Base-by-base conservation (phyloP, 2,888 invertebrate species). In the Oscheius sp. region DNA sequence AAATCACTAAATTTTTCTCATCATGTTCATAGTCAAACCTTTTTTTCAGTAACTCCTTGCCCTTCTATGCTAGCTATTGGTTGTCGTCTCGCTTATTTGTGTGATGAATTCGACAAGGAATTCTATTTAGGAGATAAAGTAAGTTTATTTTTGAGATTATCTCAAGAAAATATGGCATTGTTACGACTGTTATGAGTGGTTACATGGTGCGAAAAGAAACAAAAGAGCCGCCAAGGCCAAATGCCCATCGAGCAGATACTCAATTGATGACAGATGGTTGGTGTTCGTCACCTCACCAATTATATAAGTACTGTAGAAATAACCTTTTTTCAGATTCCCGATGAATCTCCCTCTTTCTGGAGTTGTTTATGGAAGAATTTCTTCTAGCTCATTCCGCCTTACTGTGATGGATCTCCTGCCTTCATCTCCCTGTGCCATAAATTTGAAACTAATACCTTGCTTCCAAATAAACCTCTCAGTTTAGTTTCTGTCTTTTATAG, bases 141-240 rank as follows among this genome's bases (percentile, higher is more conserved):
- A 15, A 25, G 46, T 45, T 2, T 37, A 57, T 29, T 57, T n/a
- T 48, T 20, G 3, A 48, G 20, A 20, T 25, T 48, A 48, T 25
- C 27, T 48, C 48, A 48, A 17, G 8, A 8, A 37, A 37, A 15
- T 37, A 37, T 37, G 37, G 8, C 37, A 15, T 12, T 52, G 52
- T 27, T 25, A 52, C 15, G 20, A 23, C 5, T 55, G 55, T 34
- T 61, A 17, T 45, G 45, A 45, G 34, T 27, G 61, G 42, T 29
- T 42, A 61, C 27, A 45, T 15, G 6, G 45, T 31, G 61, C 45
- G 61, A 61, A 27, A 25, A 27, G 45, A 45, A 45, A 61, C 61
- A 61, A 61, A 61, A 61, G 61, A 42, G 29, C 61, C 61, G 61
- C 61, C 45, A 61, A 61, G 61, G 61, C 27, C 61, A 8, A 27